Base-by-base conservation (phyloP, 1,140 invertebrate species). In the Zaprionus kolodkinae region DNA sequence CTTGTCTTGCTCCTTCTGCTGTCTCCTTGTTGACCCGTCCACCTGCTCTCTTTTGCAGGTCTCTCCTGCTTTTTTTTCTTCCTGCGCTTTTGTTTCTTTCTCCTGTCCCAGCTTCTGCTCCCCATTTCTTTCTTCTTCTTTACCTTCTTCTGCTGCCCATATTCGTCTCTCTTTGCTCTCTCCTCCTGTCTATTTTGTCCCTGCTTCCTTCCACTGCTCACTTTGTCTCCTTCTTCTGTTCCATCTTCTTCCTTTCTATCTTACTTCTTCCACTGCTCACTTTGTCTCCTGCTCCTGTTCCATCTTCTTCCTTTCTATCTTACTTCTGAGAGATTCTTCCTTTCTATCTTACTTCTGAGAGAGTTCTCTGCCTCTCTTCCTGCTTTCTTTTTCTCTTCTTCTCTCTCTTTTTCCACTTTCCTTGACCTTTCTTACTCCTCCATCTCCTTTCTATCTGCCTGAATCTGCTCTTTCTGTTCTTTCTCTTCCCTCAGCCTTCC, bases 321-420 rank as follows among this genome's bases (percentile, higher is more conserved):
- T 40, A n/a, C n/a, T n/a, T n/a, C n/a, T n/a, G n/a, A n/a, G n/a
- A n/a, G n/a, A n/a, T n/a, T n/a, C 4, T 40, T 15, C 40, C 40
- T 43, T 21, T n/a, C n/a, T n/a, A n/a, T n/a, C 21, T 21, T 21
- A 1, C 21, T 21, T 21, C 21, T 21, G 21, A 21, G 2, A 21
- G 21, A 21, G 21, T 1, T 21, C 2, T 21, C 21, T 21, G 21
- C 21, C n/a, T 2, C 6, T 43, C n/a, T 15, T 0, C n/a, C 52
- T 67, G 45, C 50, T 66, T 9, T 66, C 3, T 43, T 0, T 15
- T 54, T 45, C 2, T 15, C 38, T 45, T 79, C 78, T 78, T 13
- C n/a, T n/a, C 15, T 3, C 40, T 43, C 7, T 15, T 15, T 15
- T n/a, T 13, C 2, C n/a, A 15, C 40, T 15, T 3, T 45, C n/a